Evolutionary conservation across 1,140 invertebrate species (phyloP), one percentile per base, ranked within the genome.

Genomic region (Bilobella aurantiaca): DNA sequence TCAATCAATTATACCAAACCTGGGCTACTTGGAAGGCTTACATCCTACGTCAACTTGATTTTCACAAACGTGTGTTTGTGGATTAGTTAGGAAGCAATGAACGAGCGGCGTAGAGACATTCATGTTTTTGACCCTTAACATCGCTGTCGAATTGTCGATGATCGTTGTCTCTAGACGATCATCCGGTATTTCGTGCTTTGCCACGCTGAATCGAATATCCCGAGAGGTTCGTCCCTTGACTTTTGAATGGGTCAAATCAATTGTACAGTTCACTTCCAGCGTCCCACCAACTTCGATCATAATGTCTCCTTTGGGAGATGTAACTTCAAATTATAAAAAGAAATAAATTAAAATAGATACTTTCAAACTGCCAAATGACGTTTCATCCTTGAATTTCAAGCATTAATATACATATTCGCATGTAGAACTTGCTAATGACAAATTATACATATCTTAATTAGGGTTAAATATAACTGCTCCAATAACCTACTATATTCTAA

Each of bases 11-110:
- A 30, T 30, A 23, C 29, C 29, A 61, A 61, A 42, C n/a, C 37
- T 61, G 47, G 31, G 29, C 31, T 46, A 27, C 12, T 42, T 14
- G 14, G 2, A 21, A 3, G 14, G 79, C 81, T 82, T 75, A 82
- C 81, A 78, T 75, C 81, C 82, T 65, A 83, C 75, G 53, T 74
- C 71, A 67, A 82, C 80, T 69, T 76, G 77, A 70, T 82, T 83
- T 2, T 81, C 71, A 73, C 81, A 82, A 31, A 82, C 78, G 72
- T 37, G 59, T 60, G 75, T 23, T 16, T 57, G 62, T 27, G 31
- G 49, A 46, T 37, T 58, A n/a, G 37, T n/a, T 27, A 81, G 73
- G 68, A 77, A 77, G 69, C 82, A 83, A 59, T 77, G 76, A 64
- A 79, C 79, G 73, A 78, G 77, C 34, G 75, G 73, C 12, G 75